Conservation (phyloP, 2,113 vertebrate genomes). For the Canis aureus region DNA sequence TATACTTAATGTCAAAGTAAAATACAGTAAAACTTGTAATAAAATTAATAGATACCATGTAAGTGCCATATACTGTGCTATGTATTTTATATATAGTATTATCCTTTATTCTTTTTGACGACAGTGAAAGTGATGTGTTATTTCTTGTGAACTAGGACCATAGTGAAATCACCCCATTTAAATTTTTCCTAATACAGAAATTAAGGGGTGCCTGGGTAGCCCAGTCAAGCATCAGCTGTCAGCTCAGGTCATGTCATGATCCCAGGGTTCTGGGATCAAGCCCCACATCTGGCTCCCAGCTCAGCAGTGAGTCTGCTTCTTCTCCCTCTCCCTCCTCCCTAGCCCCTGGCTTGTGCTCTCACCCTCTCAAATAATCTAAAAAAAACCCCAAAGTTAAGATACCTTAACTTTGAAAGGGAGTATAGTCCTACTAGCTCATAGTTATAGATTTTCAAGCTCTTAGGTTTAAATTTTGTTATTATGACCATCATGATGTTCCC, state of each 20-base stretch:
- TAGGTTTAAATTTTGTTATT: constrained; percentile 49
- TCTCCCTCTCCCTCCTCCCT: too few species aligned
- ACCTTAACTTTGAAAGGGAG: constrained; percentile 33
- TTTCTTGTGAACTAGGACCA: not conserved
- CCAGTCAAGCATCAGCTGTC: too few species aligned
- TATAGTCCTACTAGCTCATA: constrained; percentile 4
- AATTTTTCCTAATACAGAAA: constrained; percentile 34
- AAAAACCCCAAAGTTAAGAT: not conserved
- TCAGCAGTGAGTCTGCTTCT: too few species aligned
- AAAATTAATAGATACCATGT: not conserved
- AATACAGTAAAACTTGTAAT: constrained; percentile 9
- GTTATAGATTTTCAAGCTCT: constrained; percentile 36
- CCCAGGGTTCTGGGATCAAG: too few species aligned
- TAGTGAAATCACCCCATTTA: constrained; percentile 23
- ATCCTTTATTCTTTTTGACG: constrained; percentile 39
- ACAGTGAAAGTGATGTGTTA: not conserved
- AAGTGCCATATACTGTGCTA: not conserved
- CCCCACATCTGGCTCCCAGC: too few species aligned
- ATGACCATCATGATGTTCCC: not conserved
- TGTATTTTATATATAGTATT: constrained; percentile 39
- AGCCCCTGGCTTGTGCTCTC: too few species aligned
- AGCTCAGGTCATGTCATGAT: too few species aligned
- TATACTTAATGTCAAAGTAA: not conserved
- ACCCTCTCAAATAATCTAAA: too few species aligned
- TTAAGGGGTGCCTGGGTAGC: too few species aligned